Conservation (phyloP, 92 coral and sea anemone species). For the Parazoanthus swiftii region DNA sequence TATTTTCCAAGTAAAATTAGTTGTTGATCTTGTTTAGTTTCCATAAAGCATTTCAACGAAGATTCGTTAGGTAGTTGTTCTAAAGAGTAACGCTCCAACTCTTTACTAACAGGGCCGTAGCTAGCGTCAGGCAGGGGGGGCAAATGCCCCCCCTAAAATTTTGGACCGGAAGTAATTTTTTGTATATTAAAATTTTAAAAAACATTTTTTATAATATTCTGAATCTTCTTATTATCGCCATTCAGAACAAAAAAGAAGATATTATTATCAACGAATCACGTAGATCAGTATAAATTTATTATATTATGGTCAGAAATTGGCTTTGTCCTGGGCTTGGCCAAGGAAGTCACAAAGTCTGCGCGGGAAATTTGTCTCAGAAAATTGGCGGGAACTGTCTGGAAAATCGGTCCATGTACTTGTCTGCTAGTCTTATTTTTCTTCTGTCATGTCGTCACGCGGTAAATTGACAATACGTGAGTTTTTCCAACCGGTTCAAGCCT, state of each 20-base stretch:
- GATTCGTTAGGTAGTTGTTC: no score
- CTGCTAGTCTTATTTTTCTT: not conserved
- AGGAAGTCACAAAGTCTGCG: not conserved
- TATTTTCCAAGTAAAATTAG: no score
- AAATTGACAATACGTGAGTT: not conserved
- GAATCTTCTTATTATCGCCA: slow-evolving; percentile 24
- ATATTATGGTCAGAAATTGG: slow-evolving; percentile 27
- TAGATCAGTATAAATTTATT: slow-evolving; percentile 23
- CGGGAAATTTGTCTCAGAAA: slow-evolving; percentile 34
- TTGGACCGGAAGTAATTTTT: slow-evolving; percentile 9
- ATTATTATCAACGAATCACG: not conserved
- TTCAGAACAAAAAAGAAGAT: slow-evolving; percentile 34
- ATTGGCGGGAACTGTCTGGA: slow-evolving; percentile 28
- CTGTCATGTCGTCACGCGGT: no score
- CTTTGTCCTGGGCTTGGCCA: slow-evolving; percentile 27
- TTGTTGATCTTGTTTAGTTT: no score
- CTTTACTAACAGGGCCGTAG: no score
- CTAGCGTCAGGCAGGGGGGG: no score
- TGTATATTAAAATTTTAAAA: slow-evolving; percentile 3
- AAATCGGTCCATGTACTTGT: slow-evolving; percentile 21
- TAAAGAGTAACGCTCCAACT: no score
- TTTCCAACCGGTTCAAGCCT: slow-evolving; percentile 13
- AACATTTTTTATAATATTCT: slow-evolving; percentile 17
- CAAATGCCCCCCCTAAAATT: no score
- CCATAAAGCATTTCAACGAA: no score